A percentile compares a stretch with the other conserved stretches of the same genome.
phyloP scores from a whole-genome alignment of 2,888 invertebrate genomes.

The Scaeva pyrastri region DNA sequence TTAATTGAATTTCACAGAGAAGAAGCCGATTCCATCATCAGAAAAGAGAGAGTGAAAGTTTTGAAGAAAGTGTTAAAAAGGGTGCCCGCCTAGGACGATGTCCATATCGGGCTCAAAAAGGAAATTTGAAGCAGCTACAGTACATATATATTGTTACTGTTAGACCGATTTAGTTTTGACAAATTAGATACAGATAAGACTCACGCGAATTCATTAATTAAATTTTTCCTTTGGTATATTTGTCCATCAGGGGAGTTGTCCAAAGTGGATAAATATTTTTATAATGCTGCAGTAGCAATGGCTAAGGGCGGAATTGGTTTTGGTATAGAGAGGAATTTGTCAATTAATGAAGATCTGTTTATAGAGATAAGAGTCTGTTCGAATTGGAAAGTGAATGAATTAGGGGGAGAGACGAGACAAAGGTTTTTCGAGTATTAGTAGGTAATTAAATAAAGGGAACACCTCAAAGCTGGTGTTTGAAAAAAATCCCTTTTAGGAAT shows the following conservation, averaged over 20 bases:
- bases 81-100: slow-evolving; percentile 39
- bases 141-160: neutral
- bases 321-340: neutral
- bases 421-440: neutral
- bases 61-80: slow-evolving; percentile 55
- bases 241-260: slow-evolving; percentile 59
- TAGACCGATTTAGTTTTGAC: slow-evolving; percentile 73
- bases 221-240: slow-evolving; percentile 54
- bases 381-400: neutral
- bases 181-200: slow-evolving; percentile 71
- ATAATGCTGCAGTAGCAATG: neutral
- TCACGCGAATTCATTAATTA: slow-evolving; percentile 71
- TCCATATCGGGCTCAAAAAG: slow-evolving; percentile 61
- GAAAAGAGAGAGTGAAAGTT: slow-evolving; percentile 23
- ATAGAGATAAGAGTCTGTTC: neutral
- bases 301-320: neutral
- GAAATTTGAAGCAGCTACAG: slow-evolving; percentile 55
- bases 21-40: neutral
- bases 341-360: neutral
- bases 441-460: no score
- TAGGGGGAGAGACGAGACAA: neutral
- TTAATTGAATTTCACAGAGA: slow-evolving; percentile 63
- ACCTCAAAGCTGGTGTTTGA: no score
- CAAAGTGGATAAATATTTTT: neutral
- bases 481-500: no score